phyloP scores from a whole-genome alignment of 2,888 invertebrate species.

The Oasisia sp. region DNA sequence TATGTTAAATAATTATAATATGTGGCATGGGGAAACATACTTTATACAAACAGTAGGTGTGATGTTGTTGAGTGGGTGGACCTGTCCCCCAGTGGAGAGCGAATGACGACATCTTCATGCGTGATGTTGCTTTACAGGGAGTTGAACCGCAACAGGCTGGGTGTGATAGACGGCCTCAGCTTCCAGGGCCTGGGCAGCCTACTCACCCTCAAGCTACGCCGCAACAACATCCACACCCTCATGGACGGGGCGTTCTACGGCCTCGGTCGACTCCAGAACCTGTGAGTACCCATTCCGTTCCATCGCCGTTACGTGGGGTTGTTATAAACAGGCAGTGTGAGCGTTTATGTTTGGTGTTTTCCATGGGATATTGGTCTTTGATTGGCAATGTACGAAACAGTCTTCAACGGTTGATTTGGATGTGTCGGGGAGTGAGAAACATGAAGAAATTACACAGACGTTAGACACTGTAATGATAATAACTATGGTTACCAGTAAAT shows the following conservation, averaged over 20 bases:
- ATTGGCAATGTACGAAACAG: no score
- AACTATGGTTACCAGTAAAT: no score
- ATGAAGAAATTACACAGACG: no score
- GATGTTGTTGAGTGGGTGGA: not conserved
- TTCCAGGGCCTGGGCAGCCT: constrained; percentile 82
- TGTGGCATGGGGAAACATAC: no score
- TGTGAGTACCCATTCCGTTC: constrained; percentile 66
- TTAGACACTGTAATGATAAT: no score
- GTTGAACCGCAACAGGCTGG: constrained; percentile 84
- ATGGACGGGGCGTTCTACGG: constrained; percentile 92
- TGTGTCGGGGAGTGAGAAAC: no score
- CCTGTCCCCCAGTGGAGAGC: not conserved
- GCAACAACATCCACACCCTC: constrained; percentile 82
- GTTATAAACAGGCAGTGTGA: not conserved
- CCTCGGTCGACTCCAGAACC: constrained; percentile 75
- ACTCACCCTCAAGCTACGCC: constrained; percentile 79
- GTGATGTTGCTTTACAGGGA: constrained; percentile 70
- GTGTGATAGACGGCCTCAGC: constrained; percentile 81
- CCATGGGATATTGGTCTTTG: no score
- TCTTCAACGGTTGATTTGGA: no score
- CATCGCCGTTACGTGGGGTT: not conserved
- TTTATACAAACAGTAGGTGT: no score
- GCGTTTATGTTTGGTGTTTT: no score
- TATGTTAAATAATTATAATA: no score
- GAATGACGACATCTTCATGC: not conserved